phyloP scores from a whole-genome alignment of 2,888 invertebrate species.

The Dione vanillae region DNA sequence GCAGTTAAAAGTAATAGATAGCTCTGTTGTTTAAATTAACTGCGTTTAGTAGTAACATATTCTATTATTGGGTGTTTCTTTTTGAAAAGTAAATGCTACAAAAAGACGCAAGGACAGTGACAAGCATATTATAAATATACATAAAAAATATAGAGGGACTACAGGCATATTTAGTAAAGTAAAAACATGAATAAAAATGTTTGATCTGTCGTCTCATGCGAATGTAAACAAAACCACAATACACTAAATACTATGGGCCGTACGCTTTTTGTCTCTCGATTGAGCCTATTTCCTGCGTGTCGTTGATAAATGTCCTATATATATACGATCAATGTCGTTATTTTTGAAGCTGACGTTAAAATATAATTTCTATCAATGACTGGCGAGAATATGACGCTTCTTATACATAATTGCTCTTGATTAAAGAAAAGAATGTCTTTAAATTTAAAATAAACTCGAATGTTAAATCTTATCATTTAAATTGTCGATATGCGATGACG shows the following conservation, averaged over 20 bases:
- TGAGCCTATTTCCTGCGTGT: conserved; percentile 8
- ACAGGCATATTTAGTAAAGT: no score
- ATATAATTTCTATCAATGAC: no score
- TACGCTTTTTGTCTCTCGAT: conserved; percentile 1
- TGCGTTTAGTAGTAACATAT: no score
- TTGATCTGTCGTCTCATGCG: not conserved
- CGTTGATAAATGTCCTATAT: conserved; percentile 18
- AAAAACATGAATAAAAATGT: not conserved
- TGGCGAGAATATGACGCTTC: no score
- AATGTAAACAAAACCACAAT: not conserved
- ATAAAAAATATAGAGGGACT: no score
- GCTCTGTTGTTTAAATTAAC: no score
- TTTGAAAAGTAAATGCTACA: no score
- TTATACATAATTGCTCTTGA: not conserved
- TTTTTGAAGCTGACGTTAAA: not conserved
- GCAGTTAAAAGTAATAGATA: not conserved
- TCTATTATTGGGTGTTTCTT: no score
- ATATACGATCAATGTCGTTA: conserved; percentile 1
- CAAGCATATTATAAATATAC: no score
- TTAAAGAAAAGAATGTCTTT: not conserved
- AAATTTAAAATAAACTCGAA: not conserved
- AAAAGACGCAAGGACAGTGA: no score
- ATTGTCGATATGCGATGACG: not conserved
- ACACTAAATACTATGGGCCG: not conserved
- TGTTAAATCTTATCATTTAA: not conserved